phyloP scores from a whole-genome alignment of 1,140 invertebrate genomes.

The Ctenoplectra terminalis region DNA sequence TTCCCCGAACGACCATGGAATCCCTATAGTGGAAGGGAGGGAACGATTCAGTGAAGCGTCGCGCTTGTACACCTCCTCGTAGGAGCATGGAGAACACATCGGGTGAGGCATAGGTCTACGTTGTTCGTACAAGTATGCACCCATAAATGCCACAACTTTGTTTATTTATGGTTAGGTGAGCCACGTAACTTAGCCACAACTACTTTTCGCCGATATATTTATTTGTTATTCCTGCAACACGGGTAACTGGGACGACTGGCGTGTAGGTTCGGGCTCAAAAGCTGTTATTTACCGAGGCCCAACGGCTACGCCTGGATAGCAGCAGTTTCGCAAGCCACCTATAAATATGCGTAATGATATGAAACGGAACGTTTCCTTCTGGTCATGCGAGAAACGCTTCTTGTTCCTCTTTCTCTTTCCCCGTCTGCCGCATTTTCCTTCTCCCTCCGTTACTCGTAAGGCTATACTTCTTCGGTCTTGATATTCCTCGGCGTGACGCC shows the following conservation, averaged over 20 bases:
- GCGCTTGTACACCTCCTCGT: constrained; percentile 16
- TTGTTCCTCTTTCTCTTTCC: neutral
- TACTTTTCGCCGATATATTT: constrained; percentile 77
- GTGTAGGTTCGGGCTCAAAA: constrained; percentile 58
- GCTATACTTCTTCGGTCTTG: neutral
- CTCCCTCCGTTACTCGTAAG: neutral
- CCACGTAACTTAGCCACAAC: constrained; percentile 70
- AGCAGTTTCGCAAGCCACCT: constrained; percentile 56
- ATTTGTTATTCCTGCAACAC: constrained; percentile 73
- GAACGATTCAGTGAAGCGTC: constrained; percentile 26
- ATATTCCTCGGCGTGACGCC: constrained; percentile 14
- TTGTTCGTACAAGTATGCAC: constrained; percentile 70
- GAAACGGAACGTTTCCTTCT: constrained; percentile 58
- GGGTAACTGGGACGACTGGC: constrained; percentile 61
- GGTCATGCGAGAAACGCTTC: constrained; percentile 34
- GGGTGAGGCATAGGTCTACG: constrained; percentile 55
- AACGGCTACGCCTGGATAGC: constrained; percentile 38
- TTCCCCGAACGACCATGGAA: constrained; percentile 34
- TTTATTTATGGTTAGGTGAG: constrained; percentile 72
- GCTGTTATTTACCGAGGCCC: constrained; percentile 70
- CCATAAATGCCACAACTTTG: constrained; percentile 76
- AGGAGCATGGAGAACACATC: constrained; percentile 24
- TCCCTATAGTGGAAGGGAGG: constrained; percentile 18
- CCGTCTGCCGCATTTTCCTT: neutral
- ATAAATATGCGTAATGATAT: constrained; percentile 75